Base-by-base conservation (phyloP, 2,797 vertebrate species). In the Platalea minor region DNA sequence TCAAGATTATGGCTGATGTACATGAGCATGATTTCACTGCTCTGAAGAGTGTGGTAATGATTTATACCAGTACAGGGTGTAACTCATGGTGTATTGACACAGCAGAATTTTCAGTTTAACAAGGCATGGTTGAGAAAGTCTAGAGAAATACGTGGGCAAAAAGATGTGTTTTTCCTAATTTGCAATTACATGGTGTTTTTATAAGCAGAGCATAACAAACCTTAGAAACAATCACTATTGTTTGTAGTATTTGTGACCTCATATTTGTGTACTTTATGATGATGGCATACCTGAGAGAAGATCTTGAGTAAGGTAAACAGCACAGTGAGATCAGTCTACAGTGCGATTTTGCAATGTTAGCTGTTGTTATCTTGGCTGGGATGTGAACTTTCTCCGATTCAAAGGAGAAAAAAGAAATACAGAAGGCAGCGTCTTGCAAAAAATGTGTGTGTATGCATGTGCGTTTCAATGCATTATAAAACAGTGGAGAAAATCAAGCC, bases 1-100 rank as follows among this genome's bases (percentile, higher is more conserved):
- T 28, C 28, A 37, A 65, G 80, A 26, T 43, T 28, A 15, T 21
- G 50, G 28, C 37, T 0, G 0, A 3, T 28, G 39, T 15, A 41
- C 24, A 0, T 0, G 3, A 91, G 8, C 24, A 20, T 0, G 0
- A 9, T 63, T 91, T 65, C 39, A 50, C 31, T 70, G 26, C 48
- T 63, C 51, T 74, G 28, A 70, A 61, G n/a, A 20, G 13, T 64
- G 21, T 4, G 3, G 13, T 46, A 56, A 35, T 41, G 29, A 61
- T 72, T 72, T 88, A 37, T 72, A 65, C 26, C 17, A 28, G 16
- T 39, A 24, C 15, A 39, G 16, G 18, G 20, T 15, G 26, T 50
- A 81, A 56, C 17, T 81, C 14, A 4, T 10, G 13, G 9, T 64
- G 25, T 53, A 45, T 33, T 75, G 43, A 35, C 29, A 54, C 24